A percentile compares a stretch with the other conserved stretches of the same genome.
phyloP scores from a whole-genome alignment of 2,888 invertebrate genomes.

The Pollenia griseotomentosa region DNA sequence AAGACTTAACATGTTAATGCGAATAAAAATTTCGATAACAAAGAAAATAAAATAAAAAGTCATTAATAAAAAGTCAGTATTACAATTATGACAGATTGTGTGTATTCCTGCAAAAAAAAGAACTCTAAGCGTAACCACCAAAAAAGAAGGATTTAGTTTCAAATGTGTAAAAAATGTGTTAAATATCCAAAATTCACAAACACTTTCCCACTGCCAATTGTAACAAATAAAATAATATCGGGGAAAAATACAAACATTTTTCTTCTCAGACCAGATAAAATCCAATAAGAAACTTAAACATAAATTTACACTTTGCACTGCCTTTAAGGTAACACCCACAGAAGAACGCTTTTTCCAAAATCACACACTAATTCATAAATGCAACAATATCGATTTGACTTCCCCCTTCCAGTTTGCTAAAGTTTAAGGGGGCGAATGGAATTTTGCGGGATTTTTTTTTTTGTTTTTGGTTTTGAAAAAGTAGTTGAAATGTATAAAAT shows the following conservation, averaged over 20 bases:
- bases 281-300: conserved; percentile 80
- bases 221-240: conserved; percentile 45
- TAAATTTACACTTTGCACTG: conserved; percentile 84
- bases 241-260: conserved; percentile 64
- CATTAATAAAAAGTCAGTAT: conserved; percentile 50
- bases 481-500: conserved; percentile 47
- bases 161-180: conserved; percentile 55
- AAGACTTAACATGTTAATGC: conserved; percentile 53
- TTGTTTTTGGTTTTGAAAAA: conserved; percentile 6
- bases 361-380: conserved; percentile 75
- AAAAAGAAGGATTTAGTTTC: conserved; percentile 39
- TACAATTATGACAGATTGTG: conserved; percentile 60
- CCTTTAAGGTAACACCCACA: conserved; percentile 82
- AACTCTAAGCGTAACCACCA: conserved; percentile 77
- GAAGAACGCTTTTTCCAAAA: conserved; percentile 69
- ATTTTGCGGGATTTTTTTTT: neutral
- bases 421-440: conserved; percentile 7
- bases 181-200: conserved; percentile 60
- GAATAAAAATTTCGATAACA: conserved; percentile 53
- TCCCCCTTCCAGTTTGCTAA: conserved; percentile 31
- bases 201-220: conserved; percentile 68
- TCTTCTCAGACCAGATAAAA: conserved; percentile 82
- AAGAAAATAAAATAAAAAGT: conserved; percentile 40
- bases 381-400: conserved; percentile 74
- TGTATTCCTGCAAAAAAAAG: conserved; percentile 31